These are phyloP conservation scores for Lamellibrachia columna DNA, from an alignment of 2,888 invertebrate genomes.

Conservation along the genomic window DNA sequence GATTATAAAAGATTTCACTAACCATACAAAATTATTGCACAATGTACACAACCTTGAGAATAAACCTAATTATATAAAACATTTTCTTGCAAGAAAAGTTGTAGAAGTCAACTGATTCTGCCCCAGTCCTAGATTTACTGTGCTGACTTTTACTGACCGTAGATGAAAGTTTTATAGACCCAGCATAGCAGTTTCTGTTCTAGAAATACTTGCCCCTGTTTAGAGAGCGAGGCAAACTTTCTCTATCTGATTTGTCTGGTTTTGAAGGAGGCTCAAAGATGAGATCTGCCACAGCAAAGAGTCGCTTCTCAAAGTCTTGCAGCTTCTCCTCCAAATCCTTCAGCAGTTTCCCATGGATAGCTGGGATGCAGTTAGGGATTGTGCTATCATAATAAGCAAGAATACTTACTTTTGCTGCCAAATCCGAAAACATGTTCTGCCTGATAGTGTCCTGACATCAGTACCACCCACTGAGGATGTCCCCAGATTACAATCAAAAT, in stretches of 20 bases:
- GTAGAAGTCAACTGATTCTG: too few relatives aligned
- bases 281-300: background rate
- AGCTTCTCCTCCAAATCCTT: background rate
- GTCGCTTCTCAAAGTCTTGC: background rate
- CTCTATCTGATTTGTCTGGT: constrained; percentile 38
- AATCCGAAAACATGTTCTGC: background rate
- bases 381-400: background rate
- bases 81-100: too few relatives aligned
- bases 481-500: too few relatives aligned
- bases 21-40: too few relatives aligned
- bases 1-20: too few relatives aligned
- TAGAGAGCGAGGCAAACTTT: constrained; percentile 52
- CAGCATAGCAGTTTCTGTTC: background rate
- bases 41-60: too few relatives aligned
- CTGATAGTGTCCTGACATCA: background rate
- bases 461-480: background rate
- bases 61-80: too few relatives aligned
- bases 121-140: background rate
- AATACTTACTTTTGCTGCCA: background rate
- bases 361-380: background rate
- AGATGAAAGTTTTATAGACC: too few relatives aligned
- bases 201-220: constrained; percentile 44
- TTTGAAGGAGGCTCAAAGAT: background rate
- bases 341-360: background rate
- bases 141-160: background rate